Conservation (phyloP, 2,888 invertebrate species). For the Luperina testacea region DNA sequence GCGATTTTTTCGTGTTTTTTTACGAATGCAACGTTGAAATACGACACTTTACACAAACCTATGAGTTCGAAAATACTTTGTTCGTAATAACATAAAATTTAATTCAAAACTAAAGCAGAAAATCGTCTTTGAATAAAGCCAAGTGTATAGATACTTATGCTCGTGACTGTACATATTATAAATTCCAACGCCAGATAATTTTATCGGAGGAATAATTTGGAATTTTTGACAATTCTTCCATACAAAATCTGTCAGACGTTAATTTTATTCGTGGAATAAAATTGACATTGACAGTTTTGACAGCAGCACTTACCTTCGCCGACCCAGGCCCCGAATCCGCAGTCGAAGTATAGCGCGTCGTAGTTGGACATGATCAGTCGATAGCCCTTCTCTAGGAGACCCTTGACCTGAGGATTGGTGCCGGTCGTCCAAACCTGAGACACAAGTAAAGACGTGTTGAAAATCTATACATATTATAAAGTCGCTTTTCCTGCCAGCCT, state of each 20-base stretch:
- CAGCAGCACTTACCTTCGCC: conserved; percentile 86
- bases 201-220: not conserved
- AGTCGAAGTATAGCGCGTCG: conserved; percentile 96
- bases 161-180: too few relatives aligned
- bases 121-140: too few relatives aligned
- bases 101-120: too few relatives aligned
- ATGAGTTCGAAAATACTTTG: too few relatives aligned
- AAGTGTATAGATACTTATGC: too few relatives aligned
- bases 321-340: conserved; percentile 96
- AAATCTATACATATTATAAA: not conserved
- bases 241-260: not conserved
- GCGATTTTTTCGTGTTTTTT: too few relatives aligned
- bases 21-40: too few relatives aligned
- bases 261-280: too few relatives aligned
- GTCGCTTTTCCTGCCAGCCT: not conserved
- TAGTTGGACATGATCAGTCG: conserved; percentile 95
- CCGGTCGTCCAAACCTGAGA: conserved; percentile 93
- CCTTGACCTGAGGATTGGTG: conserved; percentile 91
- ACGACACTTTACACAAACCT: too few relatives aligned
- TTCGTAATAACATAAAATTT: too few relatives aligned
- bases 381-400: conserved; percentile 93
- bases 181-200: not conserved
- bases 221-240: not conserved
- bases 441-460: not conserved
- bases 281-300: too few relatives aligned